A percentile compares a stretch with the other conserved stretches of the same genome.
phyloP scores from a whole-genome alignment of 2,113 vertebrate species.

The Paramormyrops kingsleyae region DNA sequence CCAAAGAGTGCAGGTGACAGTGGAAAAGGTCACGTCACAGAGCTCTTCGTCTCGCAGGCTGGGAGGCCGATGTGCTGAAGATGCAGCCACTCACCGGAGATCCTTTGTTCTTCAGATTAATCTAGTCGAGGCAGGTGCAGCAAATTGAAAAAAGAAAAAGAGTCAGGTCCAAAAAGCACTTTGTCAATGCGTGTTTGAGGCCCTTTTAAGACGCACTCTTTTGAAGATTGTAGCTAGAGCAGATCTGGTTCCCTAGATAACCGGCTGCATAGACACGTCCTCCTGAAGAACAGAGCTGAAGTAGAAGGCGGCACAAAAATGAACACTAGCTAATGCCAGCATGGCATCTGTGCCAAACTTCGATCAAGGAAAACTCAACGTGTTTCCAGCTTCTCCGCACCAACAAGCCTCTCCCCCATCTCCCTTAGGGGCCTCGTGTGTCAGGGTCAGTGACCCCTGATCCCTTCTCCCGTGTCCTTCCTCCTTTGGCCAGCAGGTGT shows the following conservation, averaged over 20 bases:
- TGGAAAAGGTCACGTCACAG: not conserved
- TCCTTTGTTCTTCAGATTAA: not conserved
- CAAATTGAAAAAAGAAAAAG: not conserved
- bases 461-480: too few relatives aligned
- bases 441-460: too few relatives aligned
- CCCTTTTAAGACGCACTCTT: not conserved
- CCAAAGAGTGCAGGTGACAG: not conserved
- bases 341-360: not conserved
- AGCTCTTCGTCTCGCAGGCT: not conserved
- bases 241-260: constrained; percentile 13
- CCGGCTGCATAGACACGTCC: not conserved
- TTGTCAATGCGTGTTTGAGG: not conserved
- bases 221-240: not conserved
- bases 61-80: not conserved
- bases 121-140: not conserved
- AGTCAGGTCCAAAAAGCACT: not conserved
- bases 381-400: not conserved
- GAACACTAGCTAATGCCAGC: not conserved
- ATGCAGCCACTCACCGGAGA: not conserved
- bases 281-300: not conserved
- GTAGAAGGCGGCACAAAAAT: not conserved
- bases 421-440: too few relatives aligned
- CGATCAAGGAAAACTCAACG: not conserved
- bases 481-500: too few relatives aligned
- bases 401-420: not conserved